These are phyloP conservation scores for Brachionus rotundiformis DNA, from an alignment of 1,140 invertebrate species.

Conservation along the genomic window DNA sequence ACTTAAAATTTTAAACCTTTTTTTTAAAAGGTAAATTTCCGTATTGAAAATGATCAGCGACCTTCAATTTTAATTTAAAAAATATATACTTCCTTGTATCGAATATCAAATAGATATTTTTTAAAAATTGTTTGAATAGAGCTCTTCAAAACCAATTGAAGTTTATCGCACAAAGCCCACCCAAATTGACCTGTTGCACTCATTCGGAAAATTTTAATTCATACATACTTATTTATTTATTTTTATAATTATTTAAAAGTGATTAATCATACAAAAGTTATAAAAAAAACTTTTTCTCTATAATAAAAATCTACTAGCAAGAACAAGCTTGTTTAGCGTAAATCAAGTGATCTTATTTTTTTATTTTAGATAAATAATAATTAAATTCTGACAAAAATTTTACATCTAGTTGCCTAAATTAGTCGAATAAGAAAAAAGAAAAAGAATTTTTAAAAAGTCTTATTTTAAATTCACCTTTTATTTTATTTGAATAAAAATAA, in stretches of 20 bases:
- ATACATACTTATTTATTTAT: background rate
- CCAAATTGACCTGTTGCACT: background rate
- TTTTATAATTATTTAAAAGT: background rate
- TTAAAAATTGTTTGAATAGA: background rate
- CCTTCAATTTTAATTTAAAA: background rate
- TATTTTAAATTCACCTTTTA: background rate
- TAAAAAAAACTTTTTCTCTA: background rate
- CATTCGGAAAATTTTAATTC: background rate
- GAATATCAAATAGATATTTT: background rate
- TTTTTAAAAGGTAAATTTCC: background rate
- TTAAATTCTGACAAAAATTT: background rate
- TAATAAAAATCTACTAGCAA: too few relatives aligned
- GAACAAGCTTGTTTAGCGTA: background rate
- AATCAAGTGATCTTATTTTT: background rate
- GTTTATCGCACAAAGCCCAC: background rate
- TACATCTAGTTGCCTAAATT: background rate
- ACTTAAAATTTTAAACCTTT: background rate
- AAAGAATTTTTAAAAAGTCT: background rate
- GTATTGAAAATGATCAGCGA: background rate
- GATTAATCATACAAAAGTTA: background rate
- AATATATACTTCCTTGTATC: background rate
- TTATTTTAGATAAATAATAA: background rate
- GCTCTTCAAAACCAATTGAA: background rate
- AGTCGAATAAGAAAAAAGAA: background rate
- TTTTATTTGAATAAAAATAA: background rate